Evolutionary conservation across 2,113 vertebrate genomes (phyloP).

Genomic region (Rhipidura dahli): DNA sequence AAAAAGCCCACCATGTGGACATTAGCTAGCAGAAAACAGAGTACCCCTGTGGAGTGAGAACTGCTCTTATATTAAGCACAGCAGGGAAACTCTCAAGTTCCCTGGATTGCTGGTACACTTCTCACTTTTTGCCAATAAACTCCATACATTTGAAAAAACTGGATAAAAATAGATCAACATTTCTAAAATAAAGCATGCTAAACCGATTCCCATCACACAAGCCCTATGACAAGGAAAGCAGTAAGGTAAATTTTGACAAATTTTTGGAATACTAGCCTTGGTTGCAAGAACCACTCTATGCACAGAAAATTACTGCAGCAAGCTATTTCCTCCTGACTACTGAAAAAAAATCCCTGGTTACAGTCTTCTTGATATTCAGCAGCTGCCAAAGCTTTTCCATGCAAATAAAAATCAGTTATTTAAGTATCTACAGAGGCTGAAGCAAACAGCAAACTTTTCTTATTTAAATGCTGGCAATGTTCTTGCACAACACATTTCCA

Average conservation of each 20-base stretch:
- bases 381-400: not conserved
- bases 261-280: not conserved
- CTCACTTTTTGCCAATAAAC: constrained; percentile 19
- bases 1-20: not conserved
- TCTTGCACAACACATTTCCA: not conserved
- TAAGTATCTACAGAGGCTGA: not conserved
- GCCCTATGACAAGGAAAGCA: not conserved
- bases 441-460: not conserved
- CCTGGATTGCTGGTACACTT: not conserved
- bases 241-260: not conserved
- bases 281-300: not conserved
- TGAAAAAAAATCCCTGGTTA: not conserved
- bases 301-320: not conserved
- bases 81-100: constrained; percentile 26
- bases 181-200: not conserved
- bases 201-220: not conserved
- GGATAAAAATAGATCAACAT: not conserved
- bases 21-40: constrained; percentile 32
- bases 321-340: not conserved
- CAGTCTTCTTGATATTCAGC: not conserved
- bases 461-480: not conserved
- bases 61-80: constrained; percentile 39
- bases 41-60: not conserved
- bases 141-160: not conserved
- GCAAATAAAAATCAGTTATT: not conserved